These are phyloP conservation scores for Eufriesea mexicana DNA, from an alignment of 1,140 invertebrate genomes.

Conservation along the genomic window DNA sequence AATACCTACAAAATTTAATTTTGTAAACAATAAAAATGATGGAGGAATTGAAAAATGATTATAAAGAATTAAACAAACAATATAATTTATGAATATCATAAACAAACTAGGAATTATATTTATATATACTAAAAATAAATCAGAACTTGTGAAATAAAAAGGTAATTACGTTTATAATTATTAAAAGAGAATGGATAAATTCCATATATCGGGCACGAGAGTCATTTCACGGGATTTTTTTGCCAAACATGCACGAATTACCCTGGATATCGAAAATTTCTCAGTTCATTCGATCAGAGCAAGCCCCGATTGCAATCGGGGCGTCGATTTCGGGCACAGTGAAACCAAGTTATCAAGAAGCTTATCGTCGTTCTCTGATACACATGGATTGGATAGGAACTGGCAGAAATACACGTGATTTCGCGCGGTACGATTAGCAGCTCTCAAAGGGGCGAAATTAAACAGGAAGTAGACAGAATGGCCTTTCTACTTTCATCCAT, in stretches of 20 bases:
- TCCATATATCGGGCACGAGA: not conserved
- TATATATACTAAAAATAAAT: too few relatives aligned
- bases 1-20: too few relatives aligned
- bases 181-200: too few relatives aligned
- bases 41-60: too few relatives aligned
- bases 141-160: too few relatives aligned
- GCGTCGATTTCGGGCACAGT: not conserved
- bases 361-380: not conserved
- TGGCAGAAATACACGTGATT: not conserved
- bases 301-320: not conserved
- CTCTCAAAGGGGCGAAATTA: slow-evolving; percentile 18
- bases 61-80: too few relatives aligned
- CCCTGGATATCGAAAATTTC: not conserved
- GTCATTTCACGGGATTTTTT: too few relatives aligned
- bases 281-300: not conserved
- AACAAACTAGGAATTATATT: too few relatives aligned
- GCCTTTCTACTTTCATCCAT: not conserved
- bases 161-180: too few relatives aligned
- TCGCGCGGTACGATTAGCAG: not conserved
- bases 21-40: too few relatives aligned
- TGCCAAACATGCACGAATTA: too few relatives aligned
- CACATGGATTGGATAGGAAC: slow-evolving; percentile 1
- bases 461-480: slow-evolving; percentile 27
- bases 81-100: too few relatives aligned
- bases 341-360: slow-evolving; percentile 31